Evolutionary conservation across 2,113 vertebrate species (phyloP).

Genomic region (Boulengeromyrus knoepffleri): DNA sequence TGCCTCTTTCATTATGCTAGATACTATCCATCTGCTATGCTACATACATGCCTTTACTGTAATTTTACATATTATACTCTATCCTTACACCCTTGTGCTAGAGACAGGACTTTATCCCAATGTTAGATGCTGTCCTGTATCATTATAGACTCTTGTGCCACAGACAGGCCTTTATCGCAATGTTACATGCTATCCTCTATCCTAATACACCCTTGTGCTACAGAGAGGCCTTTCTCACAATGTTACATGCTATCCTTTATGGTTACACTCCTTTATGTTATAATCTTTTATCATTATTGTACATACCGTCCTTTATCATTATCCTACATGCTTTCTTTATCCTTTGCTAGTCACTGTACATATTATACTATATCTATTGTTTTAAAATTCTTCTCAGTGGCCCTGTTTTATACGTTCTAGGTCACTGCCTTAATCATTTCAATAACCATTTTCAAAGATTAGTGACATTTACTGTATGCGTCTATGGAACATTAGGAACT

Average conservation of each 20-base stretch:
- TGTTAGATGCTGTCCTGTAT: neutral
- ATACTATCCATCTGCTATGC: neutral
- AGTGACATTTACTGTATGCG: neutral
- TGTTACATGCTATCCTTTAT: neutral
- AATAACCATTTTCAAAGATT: neutral
- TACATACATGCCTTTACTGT: neutral
- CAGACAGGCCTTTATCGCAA: neutral
- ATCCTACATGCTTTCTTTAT: neutral
- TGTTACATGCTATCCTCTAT: neutral
- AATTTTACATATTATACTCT: neutral
- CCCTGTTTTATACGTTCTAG: neutral
- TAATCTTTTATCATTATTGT: neutral
- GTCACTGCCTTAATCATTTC: neutral
- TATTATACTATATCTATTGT: neutral
- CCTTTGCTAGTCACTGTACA: neutral
- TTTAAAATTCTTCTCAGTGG: neutral
- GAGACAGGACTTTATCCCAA: neutral
- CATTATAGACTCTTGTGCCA: neutral
- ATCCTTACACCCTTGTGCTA: neutral
- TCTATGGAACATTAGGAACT: neutral
- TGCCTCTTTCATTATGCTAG: neutral
- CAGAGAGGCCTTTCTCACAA: neutral
- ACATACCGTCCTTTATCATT: neutral
- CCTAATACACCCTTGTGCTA: neutral
- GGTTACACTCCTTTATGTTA: neutral